Base-by-base conservation (phyloP, 2,113 vertebrate genomes). In the Pandion haliaetus region DNA sequence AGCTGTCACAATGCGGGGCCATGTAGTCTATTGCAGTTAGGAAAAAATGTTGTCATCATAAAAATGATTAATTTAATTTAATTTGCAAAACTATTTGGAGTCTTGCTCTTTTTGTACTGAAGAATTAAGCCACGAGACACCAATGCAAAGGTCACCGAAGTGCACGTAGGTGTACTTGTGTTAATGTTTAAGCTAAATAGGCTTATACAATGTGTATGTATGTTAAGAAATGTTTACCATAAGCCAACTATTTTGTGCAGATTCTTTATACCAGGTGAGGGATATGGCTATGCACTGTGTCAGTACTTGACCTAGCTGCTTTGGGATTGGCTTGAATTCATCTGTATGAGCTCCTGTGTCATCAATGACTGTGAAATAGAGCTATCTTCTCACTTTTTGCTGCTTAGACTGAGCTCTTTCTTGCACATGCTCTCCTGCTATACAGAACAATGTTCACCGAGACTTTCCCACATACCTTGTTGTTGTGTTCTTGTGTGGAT, bases 91-190 rank as follows among this genome's bases (percentile, higher is more conserved):
- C 17, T 66, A 4, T 54, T 57, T 28, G 24, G 50, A 65, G 38
- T 7, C 44, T 80, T 85, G n/a, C 8, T 44, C 7, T 38, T 54
- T 31, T 26, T 72, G 18, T 47, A 8, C 44, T 58, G 74, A 52
- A 52, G 54, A 77, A 11, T 25, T 25, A 32, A 72, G 82, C 32
- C 17, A 0, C 0, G 4, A 82, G n/a, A 17, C 4, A 5, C 38
- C 19, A 13, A 7, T 0, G 0, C 36, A 16, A 61, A 52, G 88
- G 86, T 77, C 21, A 36, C 12, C 0, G 0, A 36, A 36, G 44
- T 5, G 15, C 0, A 0, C 6, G 52, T 42, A 17, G 47, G 52
- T 49, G 40, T 61, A 19, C 36, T 47, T 66, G 31, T 24, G 2
- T 17, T 34, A 6, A 3, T 45, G 17, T 40, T 32, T 25, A 10